Evolutionary conservation across 2,113 vertebrate genomes (phyloP).

Genomic region (Tauraco erythrolophus): DNA sequence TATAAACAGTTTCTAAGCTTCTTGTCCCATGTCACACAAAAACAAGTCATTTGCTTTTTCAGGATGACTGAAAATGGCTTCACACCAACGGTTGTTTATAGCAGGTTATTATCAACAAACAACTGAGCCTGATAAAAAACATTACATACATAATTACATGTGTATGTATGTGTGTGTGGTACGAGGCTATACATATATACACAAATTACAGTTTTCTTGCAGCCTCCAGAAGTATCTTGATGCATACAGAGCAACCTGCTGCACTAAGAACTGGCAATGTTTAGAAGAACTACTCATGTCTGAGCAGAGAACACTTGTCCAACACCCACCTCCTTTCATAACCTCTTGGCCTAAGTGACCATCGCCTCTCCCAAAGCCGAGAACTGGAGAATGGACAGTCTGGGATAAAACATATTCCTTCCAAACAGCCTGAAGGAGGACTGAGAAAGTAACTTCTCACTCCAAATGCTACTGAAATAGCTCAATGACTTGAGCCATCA

Average conservation of each 20-base stretch:
- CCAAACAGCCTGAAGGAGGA: not conserved
- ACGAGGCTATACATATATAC: not conserved
- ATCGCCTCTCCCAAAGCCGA: not conserved
- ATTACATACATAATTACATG: not conserved
- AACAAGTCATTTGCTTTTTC: not conserved
- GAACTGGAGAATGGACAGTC: not conserved
- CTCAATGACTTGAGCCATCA: not conserved
- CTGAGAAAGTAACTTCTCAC: not conserved
- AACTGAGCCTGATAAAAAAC: not conserved
- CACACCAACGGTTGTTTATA: not conserved
- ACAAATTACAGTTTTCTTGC: not conserved
- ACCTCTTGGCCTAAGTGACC: not conserved
- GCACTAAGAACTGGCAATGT: not conserved
- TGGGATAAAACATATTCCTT: not conserved
- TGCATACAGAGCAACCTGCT: not conserved
- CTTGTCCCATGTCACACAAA: not conserved
- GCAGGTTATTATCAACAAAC: not conserved
- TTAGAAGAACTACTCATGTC: too few relatives aligned
- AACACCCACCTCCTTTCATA: not conserved
- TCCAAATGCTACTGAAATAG: not conserved
- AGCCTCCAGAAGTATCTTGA: not conserved
- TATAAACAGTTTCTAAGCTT: not conserved
- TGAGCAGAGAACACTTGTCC: not conserved
- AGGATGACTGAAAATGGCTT: not conserved
- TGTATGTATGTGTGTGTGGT: not conserved